phyloP scores from a whole-genome alignment of 2,797 vertebrate genomes.

The Chanos chanos region DNA sequence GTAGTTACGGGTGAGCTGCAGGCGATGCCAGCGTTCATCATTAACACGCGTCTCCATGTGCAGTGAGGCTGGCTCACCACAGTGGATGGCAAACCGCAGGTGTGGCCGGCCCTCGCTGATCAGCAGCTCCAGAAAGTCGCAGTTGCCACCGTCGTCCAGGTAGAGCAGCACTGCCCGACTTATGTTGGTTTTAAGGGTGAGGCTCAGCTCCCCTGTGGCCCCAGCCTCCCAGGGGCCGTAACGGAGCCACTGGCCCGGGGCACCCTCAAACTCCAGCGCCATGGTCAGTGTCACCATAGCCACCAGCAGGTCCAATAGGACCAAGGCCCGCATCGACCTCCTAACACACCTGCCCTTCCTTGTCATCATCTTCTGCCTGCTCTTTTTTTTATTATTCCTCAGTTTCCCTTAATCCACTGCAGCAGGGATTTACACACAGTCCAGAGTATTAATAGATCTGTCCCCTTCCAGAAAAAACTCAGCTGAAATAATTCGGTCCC shows the following conservation, averaged over 20 bases:
- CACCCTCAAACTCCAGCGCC: constrained; percentile 85
- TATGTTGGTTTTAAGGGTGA: constrained; percentile 85
- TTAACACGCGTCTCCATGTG: constrained; percentile 76
- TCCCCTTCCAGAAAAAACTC: constrained; percentile 44
- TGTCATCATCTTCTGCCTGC: constrained; percentile 50
- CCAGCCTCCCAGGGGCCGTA: constrained; percentile 86
- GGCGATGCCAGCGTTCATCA: constrained; percentile 89
- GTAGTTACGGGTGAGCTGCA: constrained; percentile 78
- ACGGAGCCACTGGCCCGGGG: constrained; percentile 91
- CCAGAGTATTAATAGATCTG: constrained; percentile 36
- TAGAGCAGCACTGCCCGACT: constrained; percentile 87
- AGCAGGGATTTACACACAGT: constrained; percentile 43
- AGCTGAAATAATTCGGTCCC: constrained; percentile 31
- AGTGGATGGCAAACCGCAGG: constrained; percentile 89
- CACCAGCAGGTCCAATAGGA: constrained; percentile 59
- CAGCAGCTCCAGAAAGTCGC: constrained; percentile 92
- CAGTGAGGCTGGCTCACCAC: constrained; percentile 84
- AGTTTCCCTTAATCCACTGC: constrained; percentile 53
- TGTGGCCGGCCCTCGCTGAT: constrained; percentile 81
- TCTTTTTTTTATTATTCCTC: constrained; percentile 42
- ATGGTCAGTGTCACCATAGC: constrained; percentile 47
- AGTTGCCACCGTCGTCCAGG: constrained; percentile 91
- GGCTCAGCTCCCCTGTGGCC: constrained; percentile 83
- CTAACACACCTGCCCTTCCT: constrained; percentile 59
- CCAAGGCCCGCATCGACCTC: constrained; percentile 47